Evolutionary conservation across 2,797 vertebrate genomes (phyloP).

Genomic region (Amblyopsis hoosieri): DNA sequence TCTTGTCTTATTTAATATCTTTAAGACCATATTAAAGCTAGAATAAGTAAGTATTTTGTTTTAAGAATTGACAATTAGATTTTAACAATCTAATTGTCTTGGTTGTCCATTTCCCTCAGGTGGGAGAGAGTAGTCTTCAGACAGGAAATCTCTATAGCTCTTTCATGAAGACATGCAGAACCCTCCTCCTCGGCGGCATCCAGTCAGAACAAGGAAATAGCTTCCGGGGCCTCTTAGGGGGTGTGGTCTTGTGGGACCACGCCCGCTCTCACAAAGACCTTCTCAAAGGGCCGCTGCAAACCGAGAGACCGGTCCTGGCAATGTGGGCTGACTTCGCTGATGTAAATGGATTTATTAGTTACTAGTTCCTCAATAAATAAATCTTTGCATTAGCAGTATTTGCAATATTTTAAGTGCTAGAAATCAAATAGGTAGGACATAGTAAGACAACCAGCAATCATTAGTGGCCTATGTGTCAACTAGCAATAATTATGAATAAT

Average conservation of each 20-base stretch:
- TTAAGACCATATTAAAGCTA: too few species aligned
- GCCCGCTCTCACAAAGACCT: constrained; percentile 79
- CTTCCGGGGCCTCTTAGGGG: constrained; percentile 87
- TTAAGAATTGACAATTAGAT: too few species aligned
- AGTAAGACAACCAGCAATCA: not conserved
- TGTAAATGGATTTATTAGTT: constrained; percentile 43
- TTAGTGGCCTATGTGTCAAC: not conserved
- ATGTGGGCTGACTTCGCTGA: constrained; percentile 79
- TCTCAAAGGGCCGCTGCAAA: constrained; percentile 60
- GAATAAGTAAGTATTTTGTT: not conserved
- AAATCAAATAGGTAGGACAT: too few species aligned
- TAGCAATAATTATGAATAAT: not conserved
- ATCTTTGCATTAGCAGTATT: not conserved
- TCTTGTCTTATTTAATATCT: too few species aligned
- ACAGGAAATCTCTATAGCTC: constrained; percentile 86
- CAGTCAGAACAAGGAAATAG: constrained; percentile 76
- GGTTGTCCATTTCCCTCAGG: constrained; percentile 35
- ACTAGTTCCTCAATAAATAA: not conserved
- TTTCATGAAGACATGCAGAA: constrained; percentile 91
- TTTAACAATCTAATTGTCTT: not conserved
- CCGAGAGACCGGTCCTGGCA: constrained; percentile 47
- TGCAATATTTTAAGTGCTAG: too few species aligned
- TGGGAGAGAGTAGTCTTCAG: constrained; percentile 82
- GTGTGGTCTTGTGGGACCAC: constrained; percentile 80
- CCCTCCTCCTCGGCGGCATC: constrained; percentile 88